Percentiles rank a stretch among this genome's conserved stretches.
These are phyloP conservation scores for Lysiphlebus fabarum DNA, from an alignment of 1,140 invertebrate genomes.

Conservation along the genomic window DNA sequence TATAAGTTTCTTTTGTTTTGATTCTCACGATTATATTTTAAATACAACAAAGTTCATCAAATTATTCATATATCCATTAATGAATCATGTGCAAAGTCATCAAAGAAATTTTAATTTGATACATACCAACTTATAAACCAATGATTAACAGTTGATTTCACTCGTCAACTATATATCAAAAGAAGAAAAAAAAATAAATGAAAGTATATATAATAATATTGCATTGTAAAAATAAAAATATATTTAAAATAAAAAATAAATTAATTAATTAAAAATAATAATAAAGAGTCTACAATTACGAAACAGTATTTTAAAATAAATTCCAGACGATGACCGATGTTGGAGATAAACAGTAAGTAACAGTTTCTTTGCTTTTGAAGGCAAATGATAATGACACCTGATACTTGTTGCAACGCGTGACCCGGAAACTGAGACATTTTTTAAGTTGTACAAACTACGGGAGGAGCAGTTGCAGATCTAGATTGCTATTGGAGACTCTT, in stretches of 20 bases:
- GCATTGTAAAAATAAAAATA: neutral
- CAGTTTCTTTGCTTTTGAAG: neutral
- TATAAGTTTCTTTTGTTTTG: neutral
- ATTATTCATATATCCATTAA: neutral
- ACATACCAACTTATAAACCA: neutral
- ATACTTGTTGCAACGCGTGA: slow-evolving; percentile 43
- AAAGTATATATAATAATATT: too few relatives aligned
- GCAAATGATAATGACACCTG: slow-evolving; percentile 47
- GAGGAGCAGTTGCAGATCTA: slow-evolving; percentile 34
- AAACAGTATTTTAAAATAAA: too few relatives aligned
- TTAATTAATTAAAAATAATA: too few relatives aligned
- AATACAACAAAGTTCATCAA: neutral
- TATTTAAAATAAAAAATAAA: too few relatives aligned
- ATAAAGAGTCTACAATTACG: too few relatives aligned
- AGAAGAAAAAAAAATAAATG: too few relatives aligned
- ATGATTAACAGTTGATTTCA: neutral
- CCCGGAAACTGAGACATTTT: slow-evolving; percentile 44
- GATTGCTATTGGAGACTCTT: slow-evolving; percentile 25
- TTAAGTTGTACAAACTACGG: slow-evolving; percentile 29
- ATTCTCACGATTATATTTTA: slow-evolving; percentile 12
- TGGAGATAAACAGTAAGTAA: neutral
- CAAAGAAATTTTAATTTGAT: neutral
- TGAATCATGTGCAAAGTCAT: slow-evolving; percentile 7
- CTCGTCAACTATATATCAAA: too few relatives aligned
- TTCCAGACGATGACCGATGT: neutral